Base-by-base conservation (phyloP, 2,888 invertebrate species). In the Troides aeacus region DNA sequence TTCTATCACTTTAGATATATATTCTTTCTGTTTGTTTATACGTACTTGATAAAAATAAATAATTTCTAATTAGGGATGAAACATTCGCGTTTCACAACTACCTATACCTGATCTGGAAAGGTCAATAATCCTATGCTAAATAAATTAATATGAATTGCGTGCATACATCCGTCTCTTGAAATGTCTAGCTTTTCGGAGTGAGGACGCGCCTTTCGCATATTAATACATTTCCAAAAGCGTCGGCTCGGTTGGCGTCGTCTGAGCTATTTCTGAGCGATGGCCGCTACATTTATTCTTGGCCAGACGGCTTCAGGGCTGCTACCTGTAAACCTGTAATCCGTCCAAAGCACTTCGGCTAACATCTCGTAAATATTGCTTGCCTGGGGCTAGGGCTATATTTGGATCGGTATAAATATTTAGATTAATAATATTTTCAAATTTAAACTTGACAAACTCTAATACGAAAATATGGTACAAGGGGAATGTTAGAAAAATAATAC, bases 141-240 rank as follows among this genome's bases (percentile, higher is more conserved):
- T 70, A 66, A 70, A 66, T 64, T 59, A 70, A 58, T 66, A 63
- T 66, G 66, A 66, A 50, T 50, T 59, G 59, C 62, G 62, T 57
- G 62, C 68, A 59, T 59, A 58, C 62, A 66, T 69, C 62, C 66
- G 65, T 69, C 59, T 69, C 69, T 57, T 64, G 64, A 70, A 70
- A 70, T 70, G 66, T 66, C 67, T 70, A 70, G 70, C 70, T 70
- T 70, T 70, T 70, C 67, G 61, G 61, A 23, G 68, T 60, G 68
- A 60, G 60, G 61, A 61, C 64, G 64, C 64, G 69, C 69, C 64
- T 70, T 76, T 76, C 72, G 74, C 75, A 76, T 78, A 79, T 77
- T 76, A 77, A 78, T 77, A 78, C 74, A 74, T 71, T 74, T 77
- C 76, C 76, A 72, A 78, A 78, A 76, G 74, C 72, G 74, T 74